These are phyloP conservation scores for Chelonus formosanus DNA, from an alignment of 2,888 invertebrate genomes.

Conservation along the genomic window DNA sequence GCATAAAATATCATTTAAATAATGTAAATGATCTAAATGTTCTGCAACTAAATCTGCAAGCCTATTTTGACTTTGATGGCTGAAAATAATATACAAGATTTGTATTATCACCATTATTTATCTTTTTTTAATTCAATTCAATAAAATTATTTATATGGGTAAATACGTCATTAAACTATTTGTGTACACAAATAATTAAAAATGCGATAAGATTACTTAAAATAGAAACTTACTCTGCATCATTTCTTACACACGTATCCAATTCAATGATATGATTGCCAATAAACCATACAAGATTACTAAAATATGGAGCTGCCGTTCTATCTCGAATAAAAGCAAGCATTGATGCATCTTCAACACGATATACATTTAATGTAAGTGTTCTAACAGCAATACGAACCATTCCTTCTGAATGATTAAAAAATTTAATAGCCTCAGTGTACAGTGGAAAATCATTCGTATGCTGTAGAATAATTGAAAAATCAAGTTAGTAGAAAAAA, in stretches of 20 bases:
- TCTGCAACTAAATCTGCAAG: constrained; percentile 95
- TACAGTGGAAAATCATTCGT: constrained; percentile 99
- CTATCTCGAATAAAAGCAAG: constrained; percentile 92
- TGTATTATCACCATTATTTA: constrained; percentile 2
- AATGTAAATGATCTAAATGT: constrained; percentile 96
- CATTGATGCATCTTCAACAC: constrained; percentile 95
- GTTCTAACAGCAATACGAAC: constrained; percentile 98
- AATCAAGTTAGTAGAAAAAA: constrained; percentile 17
- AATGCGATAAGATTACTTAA: not conserved
- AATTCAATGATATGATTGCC: constrained; percentile 97
- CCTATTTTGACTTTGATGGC: constrained; percentile 89
- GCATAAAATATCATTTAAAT: constrained; percentile 94
- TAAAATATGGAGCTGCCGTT: constrained; percentile 98
- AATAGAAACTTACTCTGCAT: constrained; percentile 87
- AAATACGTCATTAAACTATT: too few relatives aligned
- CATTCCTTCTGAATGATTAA: constrained; percentile 99
- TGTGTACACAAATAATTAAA: too few relatives aligned
- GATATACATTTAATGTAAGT: constrained; percentile 95
- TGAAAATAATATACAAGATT: constrained; percentile 63
- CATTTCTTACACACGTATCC: constrained; percentile 92
- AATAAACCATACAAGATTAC: constrained; percentile 98
- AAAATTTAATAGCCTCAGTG: constrained; percentile 99
- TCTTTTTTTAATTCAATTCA: not conserved
- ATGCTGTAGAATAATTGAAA: constrained; percentile 69
- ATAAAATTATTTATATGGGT: too few relatives aligned